phyloP scores from a whole-genome alignment of 1,140 invertebrate genomes.

The Schlechtendalia chinensis region DNA sequence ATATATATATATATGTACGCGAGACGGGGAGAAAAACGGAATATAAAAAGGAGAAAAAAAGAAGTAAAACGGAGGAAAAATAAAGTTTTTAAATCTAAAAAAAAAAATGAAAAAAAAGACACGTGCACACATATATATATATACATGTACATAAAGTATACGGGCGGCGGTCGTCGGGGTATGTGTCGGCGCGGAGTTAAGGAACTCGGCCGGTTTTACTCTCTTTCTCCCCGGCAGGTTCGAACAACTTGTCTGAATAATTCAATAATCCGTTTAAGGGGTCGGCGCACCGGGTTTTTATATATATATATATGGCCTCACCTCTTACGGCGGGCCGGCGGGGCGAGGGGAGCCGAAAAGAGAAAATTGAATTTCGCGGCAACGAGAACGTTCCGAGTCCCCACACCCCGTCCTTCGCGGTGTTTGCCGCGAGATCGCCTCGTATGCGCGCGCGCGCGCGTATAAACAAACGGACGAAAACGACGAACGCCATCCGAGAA shows the following conservation, averaged over 20 bases:
- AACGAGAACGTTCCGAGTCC: slow-evolving; percentile 19
- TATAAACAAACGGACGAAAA: neutral
- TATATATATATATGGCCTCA: slow-evolving; percentile 8
- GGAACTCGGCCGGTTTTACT: neutral
- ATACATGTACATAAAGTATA: neutral
- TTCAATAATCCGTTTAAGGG: slow-evolving; percentile 48
- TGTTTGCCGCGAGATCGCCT: neutral
- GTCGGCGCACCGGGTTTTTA: neutral
- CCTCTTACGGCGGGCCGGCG: neutral
- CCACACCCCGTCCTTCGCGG: neutral
- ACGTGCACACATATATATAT: slow-evolving; percentile 1
- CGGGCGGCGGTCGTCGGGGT: neutral
- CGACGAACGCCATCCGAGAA: too few species aligned
- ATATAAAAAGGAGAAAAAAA: neutral
- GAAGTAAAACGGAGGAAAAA: slow-evolving; percentile 30
- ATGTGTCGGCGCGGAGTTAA: neutral
- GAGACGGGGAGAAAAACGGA: neutral
- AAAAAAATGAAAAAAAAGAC: too few species aligned
- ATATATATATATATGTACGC: neutral
- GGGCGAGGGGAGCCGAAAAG: neutral
- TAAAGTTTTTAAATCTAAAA: slow-evolving; percentile 44
- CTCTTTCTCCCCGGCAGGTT: slow-evolving; percentile 6
- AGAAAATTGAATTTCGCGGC: slow-evolving; percentile 45
- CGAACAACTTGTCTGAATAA: slow-evolving; percentile 47
- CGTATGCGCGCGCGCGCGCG: neutral